These are phyloP conservation scores for Oplegnathus fasciatus DNA, from an alignment of 2,113 vertebrate species.

Conservation along the genomic window DNA sequence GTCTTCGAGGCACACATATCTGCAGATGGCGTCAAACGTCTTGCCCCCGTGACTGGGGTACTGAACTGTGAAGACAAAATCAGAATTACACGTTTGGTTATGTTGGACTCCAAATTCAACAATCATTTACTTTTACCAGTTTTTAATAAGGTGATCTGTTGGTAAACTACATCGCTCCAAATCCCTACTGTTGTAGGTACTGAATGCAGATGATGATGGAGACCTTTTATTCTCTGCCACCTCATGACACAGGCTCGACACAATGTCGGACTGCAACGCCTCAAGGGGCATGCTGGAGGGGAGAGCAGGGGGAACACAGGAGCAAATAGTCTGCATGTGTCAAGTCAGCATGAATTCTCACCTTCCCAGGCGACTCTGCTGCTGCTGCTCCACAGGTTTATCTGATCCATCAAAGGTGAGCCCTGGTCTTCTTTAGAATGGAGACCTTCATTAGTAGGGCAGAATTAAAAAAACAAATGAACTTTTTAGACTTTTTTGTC, in stretches of 20 bases:
- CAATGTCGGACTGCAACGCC: slow-evolving; percentile 52
- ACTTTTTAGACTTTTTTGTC: not conserved
- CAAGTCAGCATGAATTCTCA: not conserved
- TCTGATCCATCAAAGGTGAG: not conserved
- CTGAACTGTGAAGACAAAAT: slow-evolving; percentile 8
- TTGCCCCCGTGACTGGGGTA: too few species aligned
- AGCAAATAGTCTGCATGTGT: not conserved
- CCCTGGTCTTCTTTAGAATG: not conserved
- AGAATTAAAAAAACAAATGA: not conserved
- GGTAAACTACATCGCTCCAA: not conserved
- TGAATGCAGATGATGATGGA: not conserved
- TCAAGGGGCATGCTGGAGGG: slow-evolving; percentile 36
- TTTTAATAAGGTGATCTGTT: not conserved
- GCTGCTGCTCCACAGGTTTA: not conserved
- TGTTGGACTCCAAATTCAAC: not conserved
- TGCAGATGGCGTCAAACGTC: not conserved
- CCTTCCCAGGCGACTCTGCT: not conserved
- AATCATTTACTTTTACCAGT: not conserved
- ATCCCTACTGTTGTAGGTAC: not conserved
- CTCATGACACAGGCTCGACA: slow-evolving; percentile 77
- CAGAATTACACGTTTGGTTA: too few species aligned
- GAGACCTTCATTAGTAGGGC: not conserved
- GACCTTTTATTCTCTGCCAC: slow-evolving; percentile 49
- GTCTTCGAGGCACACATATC: not conserved
- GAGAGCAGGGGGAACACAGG: not conserved